Evolutionary conservation across 2,888 invertebrate genomes (phyloP).

Genomic region (Epsilonema sp.): DNA sequence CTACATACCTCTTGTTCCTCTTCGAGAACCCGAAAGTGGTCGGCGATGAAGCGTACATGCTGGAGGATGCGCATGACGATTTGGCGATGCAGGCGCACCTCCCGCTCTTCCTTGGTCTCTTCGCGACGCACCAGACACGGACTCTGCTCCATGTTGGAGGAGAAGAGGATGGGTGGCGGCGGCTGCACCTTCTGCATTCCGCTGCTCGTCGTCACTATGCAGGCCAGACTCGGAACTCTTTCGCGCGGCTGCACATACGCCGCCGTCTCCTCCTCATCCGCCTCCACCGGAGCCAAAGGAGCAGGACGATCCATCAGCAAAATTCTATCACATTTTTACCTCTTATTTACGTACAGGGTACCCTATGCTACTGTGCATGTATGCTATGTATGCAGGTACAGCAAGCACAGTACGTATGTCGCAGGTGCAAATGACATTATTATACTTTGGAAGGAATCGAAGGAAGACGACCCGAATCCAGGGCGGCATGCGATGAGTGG

Average conservation of each 20-base stretch:
- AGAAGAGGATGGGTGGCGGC: background rate
- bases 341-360: too few species aligned
- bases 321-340: background rate
- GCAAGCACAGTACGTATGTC: too few species aligned
- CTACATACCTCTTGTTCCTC: slow-evolving; percentile 8
- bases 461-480: slow-evolving; percentile 24
- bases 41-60: slow-evolving; percentile 7
- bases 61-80: slow-evolving; percentile 3
- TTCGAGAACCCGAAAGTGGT: slow-evolving; percentile 6
- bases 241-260: background rate
- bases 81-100: background rate
- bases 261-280: background rate
- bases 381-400: too few species aligned
- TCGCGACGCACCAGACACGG: background rate
- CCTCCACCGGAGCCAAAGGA: background rate
- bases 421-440: too few species aligned
- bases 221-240: background rate
- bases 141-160: background rate
- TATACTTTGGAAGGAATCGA: slow-evolving; percentile 21
- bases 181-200: background rate
- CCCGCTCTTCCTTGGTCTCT: background rate
- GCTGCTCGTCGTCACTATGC: background rate
- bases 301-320: background rate
- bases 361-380: too few species aligned
- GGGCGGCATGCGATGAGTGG: slow-evolving; percentile 25